phyloP scores from a whole-genome alignment of 2,797 vertebrate genomes.

The Lates japonicus region DNA sequence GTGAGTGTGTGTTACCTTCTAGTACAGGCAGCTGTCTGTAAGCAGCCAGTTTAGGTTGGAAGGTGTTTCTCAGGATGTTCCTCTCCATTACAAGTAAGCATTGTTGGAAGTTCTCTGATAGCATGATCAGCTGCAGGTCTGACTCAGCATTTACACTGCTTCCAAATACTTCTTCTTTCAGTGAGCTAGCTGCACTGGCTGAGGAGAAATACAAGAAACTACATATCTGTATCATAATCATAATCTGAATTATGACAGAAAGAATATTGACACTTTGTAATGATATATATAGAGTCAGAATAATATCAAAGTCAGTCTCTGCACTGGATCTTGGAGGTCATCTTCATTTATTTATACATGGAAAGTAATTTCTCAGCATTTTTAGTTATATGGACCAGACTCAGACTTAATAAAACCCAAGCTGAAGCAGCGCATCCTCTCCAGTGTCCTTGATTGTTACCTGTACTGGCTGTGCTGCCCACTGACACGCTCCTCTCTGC shows the following conservation, averaged over 20 bases:
- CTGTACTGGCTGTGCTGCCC: slow-evolving; percentile 77
- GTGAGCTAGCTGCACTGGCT: slow-evolving; percentile 83
- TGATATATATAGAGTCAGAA: not conserved
- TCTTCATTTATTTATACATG: no score
- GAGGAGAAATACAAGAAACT: slow-evolving; percentile 30
- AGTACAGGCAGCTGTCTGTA: slow-evolving; percentile 89
- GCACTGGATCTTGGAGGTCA: no score
- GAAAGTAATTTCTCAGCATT: not conserved
- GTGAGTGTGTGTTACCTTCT: slow-evolving; percentile 48
- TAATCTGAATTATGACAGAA: not conserved
- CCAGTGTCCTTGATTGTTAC: slow-evolving; percentile 62
- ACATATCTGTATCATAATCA: not conserved
- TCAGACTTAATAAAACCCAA: not conserved
- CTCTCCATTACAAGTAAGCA: slow-evolving; percentile 90
- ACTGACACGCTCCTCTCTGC: slow-evolving; percentile 56
- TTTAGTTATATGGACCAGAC: not conserved
- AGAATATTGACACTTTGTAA: not conserved
- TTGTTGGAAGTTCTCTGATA: slow-evolving; percentile 87
- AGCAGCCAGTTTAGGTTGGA: slow-evolving; percentile 89
- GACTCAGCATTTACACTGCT: slow-evolving; percentile 70
- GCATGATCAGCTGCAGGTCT: slow-evolving; percentile 78
- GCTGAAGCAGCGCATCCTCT: not conserved
- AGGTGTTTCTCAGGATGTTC: slow-evolving; percentile 88
- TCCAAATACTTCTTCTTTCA: slow-evolving; percentile 76
- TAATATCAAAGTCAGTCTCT: not conserved